These are phyloP conservation scores for Athripsodes cinereus DNA, from an alignment of 2,888 invertebrate genomes.

Conservation along the genomic window DNA sequence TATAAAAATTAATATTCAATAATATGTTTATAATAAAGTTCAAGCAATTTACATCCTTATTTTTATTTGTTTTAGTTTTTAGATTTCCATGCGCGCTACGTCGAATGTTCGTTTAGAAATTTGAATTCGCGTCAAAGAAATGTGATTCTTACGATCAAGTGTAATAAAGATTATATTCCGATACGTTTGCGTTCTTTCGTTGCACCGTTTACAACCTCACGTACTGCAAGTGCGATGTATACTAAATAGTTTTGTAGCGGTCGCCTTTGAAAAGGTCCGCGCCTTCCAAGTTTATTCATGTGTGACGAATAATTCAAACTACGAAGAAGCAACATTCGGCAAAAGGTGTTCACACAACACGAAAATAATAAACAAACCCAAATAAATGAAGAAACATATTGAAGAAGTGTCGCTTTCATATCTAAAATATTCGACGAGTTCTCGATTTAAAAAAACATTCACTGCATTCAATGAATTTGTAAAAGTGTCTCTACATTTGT, in stretches of 20 bases:
- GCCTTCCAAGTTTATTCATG: not conserved
- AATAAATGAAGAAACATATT: no score
- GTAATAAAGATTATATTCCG: constrained; percentile 10
- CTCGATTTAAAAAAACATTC: no score
- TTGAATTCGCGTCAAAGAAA: constrained; percentile 24
- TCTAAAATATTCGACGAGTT: no score
- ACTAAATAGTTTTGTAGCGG: not conserved
- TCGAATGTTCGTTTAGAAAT: constrained; percentile 19
- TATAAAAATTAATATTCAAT: not conserved
- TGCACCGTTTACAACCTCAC: not conserved
- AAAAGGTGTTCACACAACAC: not conserved
- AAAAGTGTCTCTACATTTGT: no score
- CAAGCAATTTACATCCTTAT: not conserved
- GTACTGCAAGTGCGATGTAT: not conserved
- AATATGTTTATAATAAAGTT: not conserved
- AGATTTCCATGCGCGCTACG: not conserved
- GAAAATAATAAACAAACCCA: no score
- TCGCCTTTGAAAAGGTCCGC: not conserved
- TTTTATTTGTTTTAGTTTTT: not conserved
- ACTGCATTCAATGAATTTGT: no score
- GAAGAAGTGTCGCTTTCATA: no score
- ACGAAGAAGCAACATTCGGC: not conserved
- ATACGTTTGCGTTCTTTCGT: not conserved
- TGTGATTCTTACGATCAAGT: constrained; percentile 24
- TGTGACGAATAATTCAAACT: not conserved